Evolutionary conservation across 2,888 invertebrate genomes (phyloP), one percentile per base, ranked within the genome.

Genomic region (Cerastis rubricosa): DNA sequence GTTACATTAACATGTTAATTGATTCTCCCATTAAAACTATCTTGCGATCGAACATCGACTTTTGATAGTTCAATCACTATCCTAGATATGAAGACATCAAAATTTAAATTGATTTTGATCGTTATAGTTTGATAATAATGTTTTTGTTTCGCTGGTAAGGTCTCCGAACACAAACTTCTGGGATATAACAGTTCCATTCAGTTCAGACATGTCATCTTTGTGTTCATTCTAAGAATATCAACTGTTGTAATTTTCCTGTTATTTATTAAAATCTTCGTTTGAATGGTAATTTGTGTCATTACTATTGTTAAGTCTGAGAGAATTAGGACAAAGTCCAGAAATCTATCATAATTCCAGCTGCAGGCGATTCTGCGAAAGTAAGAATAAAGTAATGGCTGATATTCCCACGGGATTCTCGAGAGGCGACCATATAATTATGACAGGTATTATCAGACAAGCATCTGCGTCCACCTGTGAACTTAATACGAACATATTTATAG

Each of bases 321-420:
- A 75, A 77, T 81, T 80, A 66, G 74, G 47, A 59, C 47, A 40
- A 73, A 80, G 54, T 81, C 74, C 76, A 73, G 14, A 71, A 64
- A 40, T n/a, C 43, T 45, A 49, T 65, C 63, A 59, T 65, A 67
- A 74, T 29, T 19, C 63, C 49, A 71, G 72, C 83, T 73, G 65
- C 71, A 71, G 73, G 83, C 63, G 25, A 63, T 85, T 76, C 77
- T 82, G 61, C 68, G 69, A 82, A 80, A 71, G 59, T 68, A 35
- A 68, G n/a, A 51, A 71, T 40, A 72, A 35, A 59, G 35, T 69
- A 73, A 73, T 59, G 59, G 40, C n/a, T 54, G n/a, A 35, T 43
- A 29, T 84, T 84, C 86, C 83, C 84, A 84, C 86, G 78, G 86
- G 78, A 84, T 25, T 35, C 63, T 22, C 2, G 57, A 70, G 71